Percentiles rank a stretch among this genome's conserved stretches.
Evolutionary conservation across 2,888 invertebrate species (phyloP).

Genomic region (Cantharis lateralis): DNA sequence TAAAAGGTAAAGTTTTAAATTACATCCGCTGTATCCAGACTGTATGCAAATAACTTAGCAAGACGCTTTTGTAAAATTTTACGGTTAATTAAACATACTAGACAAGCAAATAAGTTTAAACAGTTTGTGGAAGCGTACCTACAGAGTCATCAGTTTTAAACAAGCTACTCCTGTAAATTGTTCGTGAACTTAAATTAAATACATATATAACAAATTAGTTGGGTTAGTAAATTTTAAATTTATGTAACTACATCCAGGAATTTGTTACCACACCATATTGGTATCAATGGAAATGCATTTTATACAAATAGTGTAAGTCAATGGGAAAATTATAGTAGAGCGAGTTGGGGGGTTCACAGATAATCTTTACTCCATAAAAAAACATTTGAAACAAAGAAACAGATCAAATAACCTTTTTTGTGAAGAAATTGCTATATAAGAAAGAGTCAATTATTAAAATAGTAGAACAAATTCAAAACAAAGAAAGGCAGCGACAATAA

Average conservation of each 20-base stretch:
- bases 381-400: background rate
- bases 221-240: background rate
- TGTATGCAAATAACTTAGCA: constrained; percentile 1
- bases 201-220: background rate
- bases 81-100: constrained; percentile 27
- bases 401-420: background rate
- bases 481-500: background rate
- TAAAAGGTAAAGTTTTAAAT: background rate
- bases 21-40: background rate
- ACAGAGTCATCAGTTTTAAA: constrained; percentile 5
- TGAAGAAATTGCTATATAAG: background rate
- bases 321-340: no score
- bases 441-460: background rate
- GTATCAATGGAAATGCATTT: background rate
- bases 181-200: background rate
- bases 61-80: constrained; percentile 26
- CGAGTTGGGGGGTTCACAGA: background rate
- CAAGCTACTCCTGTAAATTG: constrained; percentile 5
- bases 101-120: constrained; percentile 21
- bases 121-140: constrained; percentile 5
- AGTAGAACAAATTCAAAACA: background rate
- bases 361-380: no score
- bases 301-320: background rate
- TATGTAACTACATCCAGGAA: background rate
- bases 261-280: no score